phyloP scores from a whole-genome alignment of 2,797 vertebrate genomes.

The Gastrophryne carolinensis region DNA sequence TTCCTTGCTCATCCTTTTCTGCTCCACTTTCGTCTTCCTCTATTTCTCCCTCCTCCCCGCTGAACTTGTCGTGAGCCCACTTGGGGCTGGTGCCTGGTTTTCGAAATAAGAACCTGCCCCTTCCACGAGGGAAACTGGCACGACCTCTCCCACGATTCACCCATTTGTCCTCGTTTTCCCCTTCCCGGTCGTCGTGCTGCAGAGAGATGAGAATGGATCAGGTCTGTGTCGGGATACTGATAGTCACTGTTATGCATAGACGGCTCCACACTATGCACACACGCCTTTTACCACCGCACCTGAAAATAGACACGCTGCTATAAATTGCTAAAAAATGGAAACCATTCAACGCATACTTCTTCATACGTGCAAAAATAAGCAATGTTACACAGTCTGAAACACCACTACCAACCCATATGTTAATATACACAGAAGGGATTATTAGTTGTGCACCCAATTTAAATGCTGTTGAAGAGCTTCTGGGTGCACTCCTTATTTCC shows the following conservation, averaged over 20 bases:
- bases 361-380: not conserved
- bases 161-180: conserved; percentile 80
- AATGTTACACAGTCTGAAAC: not conserved
- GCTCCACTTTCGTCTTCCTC: conserved; percentile 75
- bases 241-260: conserved; percentile 43
- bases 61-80: conserved; percentile 91
- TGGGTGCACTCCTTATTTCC: not conserved
- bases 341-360: not conserved
- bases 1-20: conserved; percentile 79
- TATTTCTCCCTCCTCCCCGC: conserved; percentile 79
- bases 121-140: conserved; percentile 75
- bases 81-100: conserved; percentile 84
- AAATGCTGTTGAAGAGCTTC: not conserved
- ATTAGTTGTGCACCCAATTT: not conserved
- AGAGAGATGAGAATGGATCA: conserved; percentile 48
- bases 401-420: no score
- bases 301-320: conserved; percentile 47
- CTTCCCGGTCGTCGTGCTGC: conserved; percentile 89
- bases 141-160: conserved; percentile 76
- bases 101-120: conserved; percentile 89
- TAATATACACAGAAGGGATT: no score
- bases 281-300: conserved; percentile 45
- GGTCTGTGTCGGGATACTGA: conserved; percentile 37
- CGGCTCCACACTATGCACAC: conserved; percentile 26
- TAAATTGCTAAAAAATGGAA: conserved; percentile 26